phyloP scores from a whole-genome alignment of 2,888 invertebrate species.

The Ormia ochracea region DNA sequence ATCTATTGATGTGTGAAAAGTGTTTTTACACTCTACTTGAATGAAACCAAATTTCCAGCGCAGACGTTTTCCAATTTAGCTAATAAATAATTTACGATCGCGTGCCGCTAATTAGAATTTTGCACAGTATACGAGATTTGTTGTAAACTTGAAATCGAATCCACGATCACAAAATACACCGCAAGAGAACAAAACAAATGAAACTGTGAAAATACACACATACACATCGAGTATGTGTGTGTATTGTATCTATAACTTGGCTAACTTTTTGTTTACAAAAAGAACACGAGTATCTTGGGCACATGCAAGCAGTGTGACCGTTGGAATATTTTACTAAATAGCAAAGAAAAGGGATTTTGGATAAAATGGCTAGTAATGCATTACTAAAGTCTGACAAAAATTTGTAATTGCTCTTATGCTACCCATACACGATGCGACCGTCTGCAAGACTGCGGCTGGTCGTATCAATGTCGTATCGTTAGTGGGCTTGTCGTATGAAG shows the following conservation, averaged over 20 bases:
- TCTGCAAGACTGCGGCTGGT: no score
- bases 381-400: no score
- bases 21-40: background rate
- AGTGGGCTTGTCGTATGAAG: no score
- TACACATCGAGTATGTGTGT: background rate
- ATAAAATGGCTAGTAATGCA: no score
- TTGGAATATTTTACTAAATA: no score
- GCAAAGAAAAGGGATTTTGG: no score
- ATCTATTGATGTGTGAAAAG: no score
- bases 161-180: background rate
- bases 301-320: background rate
- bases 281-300: background rate
- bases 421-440: no score
- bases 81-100: conserved; percentile 40
- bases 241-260: background rate
- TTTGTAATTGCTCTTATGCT: no score
- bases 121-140: background rate
- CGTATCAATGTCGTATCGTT: no score
- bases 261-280: background rate
- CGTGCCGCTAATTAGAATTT: conserved; percentile 41
- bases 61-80: background rate
- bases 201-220: conserved; percentile 21
- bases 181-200: background rate
- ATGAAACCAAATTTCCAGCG: background rate
- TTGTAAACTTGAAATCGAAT: conserved; percentile 10